phyloP scores from a whole-genome alignment of 2,888 invertebrate species.

The Campoplex capitator region DNA sequence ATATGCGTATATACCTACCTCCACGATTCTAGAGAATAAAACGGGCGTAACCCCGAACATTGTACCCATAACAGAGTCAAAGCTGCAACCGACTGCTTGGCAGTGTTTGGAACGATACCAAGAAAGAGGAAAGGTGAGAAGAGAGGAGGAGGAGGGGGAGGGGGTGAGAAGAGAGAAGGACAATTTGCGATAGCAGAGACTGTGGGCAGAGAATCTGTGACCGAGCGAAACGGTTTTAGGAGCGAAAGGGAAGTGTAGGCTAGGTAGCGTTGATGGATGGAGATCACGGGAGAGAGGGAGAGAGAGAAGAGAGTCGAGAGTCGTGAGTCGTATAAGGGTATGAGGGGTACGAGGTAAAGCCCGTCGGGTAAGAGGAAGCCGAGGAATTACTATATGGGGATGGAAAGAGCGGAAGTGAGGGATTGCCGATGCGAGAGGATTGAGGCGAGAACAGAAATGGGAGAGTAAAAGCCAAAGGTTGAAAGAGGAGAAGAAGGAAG shows the following conservation, averaged over 20 bases:
- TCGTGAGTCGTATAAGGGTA: constrained; percentile 2
- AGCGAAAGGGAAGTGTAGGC: constrained; percentile 50
- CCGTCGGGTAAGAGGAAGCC: constrained; percentile 26
- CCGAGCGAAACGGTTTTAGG: constrained; percentile 24
- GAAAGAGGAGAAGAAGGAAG: constrained; percentile 21
- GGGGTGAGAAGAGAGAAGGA: constrained; percentile 5
- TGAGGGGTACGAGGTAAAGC: constrained; percentile 43
- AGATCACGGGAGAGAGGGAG: constrained; percentile 36
- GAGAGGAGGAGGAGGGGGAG: neutral
- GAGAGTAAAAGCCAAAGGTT: constrained; percentile 44
- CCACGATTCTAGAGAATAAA: neutral
- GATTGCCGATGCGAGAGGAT: constrained; percentile 59
- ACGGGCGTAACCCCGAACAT: constrained; percentile 14
- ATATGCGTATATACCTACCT: constrained; percentile 9
- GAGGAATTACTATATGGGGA: constrained; percentile 39
- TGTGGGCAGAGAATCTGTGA: constrained; percentile 46
- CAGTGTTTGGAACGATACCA: neutral
- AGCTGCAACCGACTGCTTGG: constrained; percentile 3
- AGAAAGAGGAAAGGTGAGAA: neutral
- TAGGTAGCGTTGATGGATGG: constrained; percentile 63
- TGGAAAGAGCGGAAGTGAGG: constrained; percentile 61
- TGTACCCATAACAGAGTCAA: neutral
- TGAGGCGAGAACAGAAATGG: constrained; percentile 50
- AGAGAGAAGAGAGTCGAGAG: neutral
- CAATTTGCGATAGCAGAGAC: constrained; percentile 13